A percentile compares a stretch with the other conserved stretches of the same genome.
Evolutionary conservation across 2,797 vertebrate species (phyloP).

Genomic region (Monodelphis domestica): DNA sequence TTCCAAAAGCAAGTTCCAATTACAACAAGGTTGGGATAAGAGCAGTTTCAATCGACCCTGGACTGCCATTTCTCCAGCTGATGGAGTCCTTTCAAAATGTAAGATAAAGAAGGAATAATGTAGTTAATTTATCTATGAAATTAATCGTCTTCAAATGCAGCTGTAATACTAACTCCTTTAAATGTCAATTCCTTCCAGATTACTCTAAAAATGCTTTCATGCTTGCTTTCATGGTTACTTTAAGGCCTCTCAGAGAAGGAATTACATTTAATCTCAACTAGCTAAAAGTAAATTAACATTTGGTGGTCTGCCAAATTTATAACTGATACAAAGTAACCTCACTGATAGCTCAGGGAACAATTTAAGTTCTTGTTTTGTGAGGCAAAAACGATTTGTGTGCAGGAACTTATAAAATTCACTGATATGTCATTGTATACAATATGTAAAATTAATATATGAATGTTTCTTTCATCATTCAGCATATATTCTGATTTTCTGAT

Average conservation of each 20-base stretch:
- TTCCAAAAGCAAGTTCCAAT: slow-evolving; percentile 91
- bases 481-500: background rate
- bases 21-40: slow-evolving; percentile 92
- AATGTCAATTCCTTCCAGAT: slow-evolving; percentile 87
- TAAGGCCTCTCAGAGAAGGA: slow-evolving; percentile 89
- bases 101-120: slow-evolving; percentile 88
- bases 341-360: slow-evolving; percentile 84
- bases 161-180: slow-evolving; percentile 86
- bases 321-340: slow-evolving; percentile 87
- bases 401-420: slow-evolving; percentile 82
- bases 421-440: too few species aligned
- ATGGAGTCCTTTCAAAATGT: slow-evolving; percentile 88
- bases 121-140: slow-evolving; percentile 91
- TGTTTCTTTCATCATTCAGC: slow-evolving; percentile 61
- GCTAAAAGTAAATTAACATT: slow-evolving; percentile 94
- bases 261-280: slow-evolving; percentile 92
- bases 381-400: slow-evolving; percentile 79
- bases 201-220: slow-evolving; percentile 88
- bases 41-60: slow-evolving; percentile 92
- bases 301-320: slow-evolving; percentile 91
- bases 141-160: slow-evolving; percentile 86
- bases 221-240: slow-evolving; percentile 89
- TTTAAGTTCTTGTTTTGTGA: slow-evolving; percentile 79
- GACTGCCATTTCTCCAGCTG: slow-evolving; percentile 85
- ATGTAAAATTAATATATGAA: slow-evolving; percentile 75